phyloP scores from a whole-genome alignment of 1,140 invertebrate species.

The Rhynchophorus ferrugineus region DNA sequence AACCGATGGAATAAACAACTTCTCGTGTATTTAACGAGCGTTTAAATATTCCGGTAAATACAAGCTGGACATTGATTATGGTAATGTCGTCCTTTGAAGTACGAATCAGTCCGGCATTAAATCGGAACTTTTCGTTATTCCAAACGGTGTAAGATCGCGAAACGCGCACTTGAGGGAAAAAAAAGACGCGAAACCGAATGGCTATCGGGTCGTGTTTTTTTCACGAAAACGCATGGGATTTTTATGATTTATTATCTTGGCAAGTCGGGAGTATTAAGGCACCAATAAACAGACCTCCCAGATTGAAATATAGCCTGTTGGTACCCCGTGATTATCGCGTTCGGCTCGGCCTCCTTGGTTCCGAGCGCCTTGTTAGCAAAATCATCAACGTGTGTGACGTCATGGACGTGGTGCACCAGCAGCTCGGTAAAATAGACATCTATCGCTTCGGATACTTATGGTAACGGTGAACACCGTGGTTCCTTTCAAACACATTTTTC shows the following conservation, averaged over 20 bases:
- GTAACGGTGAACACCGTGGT: background rate
- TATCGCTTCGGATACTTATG: background rate
- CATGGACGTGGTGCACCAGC: conserved; percentile 17
- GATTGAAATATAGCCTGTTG: conserved; percentile 29
- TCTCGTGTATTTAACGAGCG: too few relatives aligned
- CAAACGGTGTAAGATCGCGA: too few relatives aligned
- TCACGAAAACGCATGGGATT: background rate
- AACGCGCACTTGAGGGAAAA: too few relatives aligned
- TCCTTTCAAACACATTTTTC: too few relatives aligned
- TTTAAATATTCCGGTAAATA: too few relatives aligned
- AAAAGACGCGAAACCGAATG: too few relatives aligned
- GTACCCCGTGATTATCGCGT: conserved; percentile 31
- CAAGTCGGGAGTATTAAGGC: conserved; percentile 4
- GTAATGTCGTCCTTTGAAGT: too few relatives aligned
- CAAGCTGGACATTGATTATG: too few relatives aligned
- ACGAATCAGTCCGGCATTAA: too few relatives aligned
- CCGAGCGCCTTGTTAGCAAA: conserved; percentile 33
- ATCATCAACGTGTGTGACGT: conserved; percentile 32
- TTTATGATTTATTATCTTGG: background rate
- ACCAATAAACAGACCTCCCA: conserved; percentile 30
- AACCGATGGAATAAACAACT: too few relatives aligned
- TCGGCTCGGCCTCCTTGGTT: conserved; percentile 23
- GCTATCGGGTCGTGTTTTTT: background rate
- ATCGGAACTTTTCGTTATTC: too few relatives aligned
- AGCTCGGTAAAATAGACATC: conserved; percentile 4